These are phyloP conservation scores for Sthenelais limicola DNA, from an alignment of 2,888 invertebrate species.

Conservation along the genomic window DNA sequence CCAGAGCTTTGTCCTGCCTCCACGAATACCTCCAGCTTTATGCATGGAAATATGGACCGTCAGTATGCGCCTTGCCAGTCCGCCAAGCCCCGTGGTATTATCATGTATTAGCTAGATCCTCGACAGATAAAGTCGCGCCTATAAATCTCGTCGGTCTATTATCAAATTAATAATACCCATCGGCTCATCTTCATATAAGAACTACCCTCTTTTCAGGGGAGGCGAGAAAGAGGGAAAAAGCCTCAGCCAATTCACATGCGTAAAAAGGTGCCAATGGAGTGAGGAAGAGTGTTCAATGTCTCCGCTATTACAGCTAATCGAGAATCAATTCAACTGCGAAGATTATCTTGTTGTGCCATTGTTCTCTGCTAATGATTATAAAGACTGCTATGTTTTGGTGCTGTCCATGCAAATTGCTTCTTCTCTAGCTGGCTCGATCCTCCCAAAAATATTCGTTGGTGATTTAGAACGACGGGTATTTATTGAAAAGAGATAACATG, in stretches of 20 bases:
- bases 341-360: slow-evolving; percentile 32
- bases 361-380: slow-evolving; percentile 31
- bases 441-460: too few relatives aligned
- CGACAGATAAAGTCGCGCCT: slow-evolving; percentile 12
- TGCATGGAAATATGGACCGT: slow-evolving; percentile 27
- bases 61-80: neutral
- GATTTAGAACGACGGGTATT: too few relatives aligned
- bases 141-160: slow-evolving; percentile 35
- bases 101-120: slow-evolving; percentile 37
- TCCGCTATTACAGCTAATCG: slow-evolving; percentile 6
- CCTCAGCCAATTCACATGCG: too few relatives aligned
- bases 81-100: slow-evolving; percentile 13
- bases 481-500: too few relatives aligned
- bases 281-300: too few relatives aligned
- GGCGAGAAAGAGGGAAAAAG: too few relatives aligned
- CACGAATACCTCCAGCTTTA: neutral
- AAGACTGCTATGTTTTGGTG: neutral
- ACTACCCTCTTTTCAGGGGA: too few relatives aligned
- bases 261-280: too few relatives aligned
- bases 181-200: neutral
- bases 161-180: slow-evolving; percentile 32
- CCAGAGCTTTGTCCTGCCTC: neutral
- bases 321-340: slow-evolving; percentile 31
- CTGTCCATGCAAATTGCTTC: neutral
- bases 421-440: too few relatives aligned